Evolutionary conservation across 2,888 invertebrate species (phyloP).

Genomic region (Pseudolycoriella hygida): DNA sequence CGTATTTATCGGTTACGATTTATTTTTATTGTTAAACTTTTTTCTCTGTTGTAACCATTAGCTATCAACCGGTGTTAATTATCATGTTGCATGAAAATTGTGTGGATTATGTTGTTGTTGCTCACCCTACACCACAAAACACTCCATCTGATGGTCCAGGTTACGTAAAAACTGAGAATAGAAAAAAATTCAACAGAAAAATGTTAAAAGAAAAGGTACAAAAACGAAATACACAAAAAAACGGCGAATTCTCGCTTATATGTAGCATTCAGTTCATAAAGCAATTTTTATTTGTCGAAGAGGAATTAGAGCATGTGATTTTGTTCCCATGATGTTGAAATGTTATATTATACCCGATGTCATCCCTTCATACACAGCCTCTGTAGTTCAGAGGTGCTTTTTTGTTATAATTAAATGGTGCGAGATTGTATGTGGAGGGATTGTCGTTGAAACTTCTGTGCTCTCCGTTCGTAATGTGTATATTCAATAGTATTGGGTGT

Average conservation of each 20-base stretch:
- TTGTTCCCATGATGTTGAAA: neutral
- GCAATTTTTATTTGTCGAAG: slow-evolving; percentile 6
- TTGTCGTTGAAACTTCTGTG: no score
- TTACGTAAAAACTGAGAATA: neutral
- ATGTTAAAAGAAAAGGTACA: neutral
- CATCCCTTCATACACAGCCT: no score
- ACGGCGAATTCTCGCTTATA: neutral
- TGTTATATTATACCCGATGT: neutral
- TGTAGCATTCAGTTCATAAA: slow-evolving; percentile 6
- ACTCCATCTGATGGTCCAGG: neutral
- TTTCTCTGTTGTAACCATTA: neutral
- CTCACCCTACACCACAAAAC: neutral
- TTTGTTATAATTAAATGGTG: no score
- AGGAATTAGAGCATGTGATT: neutral
- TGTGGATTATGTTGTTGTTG: no score
- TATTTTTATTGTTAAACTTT: neutral
- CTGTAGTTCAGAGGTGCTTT: no score
- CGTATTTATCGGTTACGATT: no score
- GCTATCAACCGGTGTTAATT: neutral
- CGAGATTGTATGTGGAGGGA: no score
- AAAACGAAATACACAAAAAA: neutral
- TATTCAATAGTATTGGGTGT: neutral
- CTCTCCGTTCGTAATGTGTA: no score
- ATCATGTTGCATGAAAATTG: slow-evolving; percentile 1
- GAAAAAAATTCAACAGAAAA: neutral